Evolutionary conservation across 2,113 vertebrate species (phyloP), one percentile per base, ranked within the genome.

Genomic region (Neolamprologus brichardi): DNA sequence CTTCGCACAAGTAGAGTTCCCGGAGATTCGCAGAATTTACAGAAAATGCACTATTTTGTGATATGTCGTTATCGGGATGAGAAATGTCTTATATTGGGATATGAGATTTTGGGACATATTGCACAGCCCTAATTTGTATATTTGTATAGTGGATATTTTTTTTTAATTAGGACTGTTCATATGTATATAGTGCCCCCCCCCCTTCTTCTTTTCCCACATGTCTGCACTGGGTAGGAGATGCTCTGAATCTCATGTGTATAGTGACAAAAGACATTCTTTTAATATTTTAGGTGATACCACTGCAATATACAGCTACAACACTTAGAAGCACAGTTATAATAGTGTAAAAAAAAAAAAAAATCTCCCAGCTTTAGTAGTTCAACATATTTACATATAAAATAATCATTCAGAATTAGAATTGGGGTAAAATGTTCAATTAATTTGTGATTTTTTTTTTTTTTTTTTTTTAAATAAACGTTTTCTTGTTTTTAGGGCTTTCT

Each of bases 21-120:
- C 58, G 0, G 3, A 62, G 58, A 62, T 32, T 62, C 0, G 1
- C 58, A 32, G 58, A 62, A 32, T 62, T 62, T 3, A 62, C 8
- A 62, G 58, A 32, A 60, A 62, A 32, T 32, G 28, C 28, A 62
- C 28, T 62, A 6, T 60, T 60, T 18, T 32, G 56, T 60, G 56
- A 18, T 10, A 4, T 60, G 15, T 4, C 0, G 5, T 18, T 60
- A 60, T 32, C 8, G 1, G 28, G 56, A 32, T 60, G 8, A 60
- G 5, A 60, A 18, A 18, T 32, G 56, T 60, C 28, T 32, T 30
- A 17, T 60, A 60, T 60, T 10, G 28, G 56, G 28, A 60, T 60
- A 60, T 60, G 56, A 60, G 15, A 60, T 60, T 60, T 60, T 60
- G 28, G 5, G 15, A 18, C 56, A 60, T 32, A 32, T 32, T 32